These are phyloP conservation scores for Mesoligia furuncula DNA, from an alignment of 2,888 invertebrate genomes.

Conservation along the genomic window DNA sequence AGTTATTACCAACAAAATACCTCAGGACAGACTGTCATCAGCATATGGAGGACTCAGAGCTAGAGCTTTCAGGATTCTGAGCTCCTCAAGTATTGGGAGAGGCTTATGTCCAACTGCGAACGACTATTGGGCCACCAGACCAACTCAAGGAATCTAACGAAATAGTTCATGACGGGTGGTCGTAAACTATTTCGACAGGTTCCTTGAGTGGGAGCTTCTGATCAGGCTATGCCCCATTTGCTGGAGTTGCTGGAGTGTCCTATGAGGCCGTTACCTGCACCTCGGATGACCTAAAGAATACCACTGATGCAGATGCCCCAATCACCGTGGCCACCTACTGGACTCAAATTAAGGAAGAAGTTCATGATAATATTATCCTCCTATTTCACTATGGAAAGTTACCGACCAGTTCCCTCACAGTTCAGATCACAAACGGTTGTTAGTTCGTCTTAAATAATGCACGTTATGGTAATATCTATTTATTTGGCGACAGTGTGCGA, in stretches of 20 bases:
- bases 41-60: neutral
- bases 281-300: neutral
- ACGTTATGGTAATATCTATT: slow-evolving; percentile 63
- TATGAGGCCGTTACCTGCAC: neutral
- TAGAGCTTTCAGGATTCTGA: neutral
- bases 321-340: neutral
- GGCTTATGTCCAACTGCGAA: neutral
- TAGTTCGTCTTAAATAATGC: slow-evolving; percentile 56
- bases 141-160: neutral
- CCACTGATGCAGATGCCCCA: neutral
- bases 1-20: neutral
- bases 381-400: neutral
- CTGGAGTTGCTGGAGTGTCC: neutral
- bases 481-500: slow-evolving; percentile 63
- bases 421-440: slow-evolving; percentile 35
- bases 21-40: neutral
- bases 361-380: neutral
- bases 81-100: neutral
- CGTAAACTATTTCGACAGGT: no score
- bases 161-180: neutral
- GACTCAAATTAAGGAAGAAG: neutral
- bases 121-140: neutral
- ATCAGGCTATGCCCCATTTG: neutral
- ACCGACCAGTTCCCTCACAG: slow-evolving; percentile 34
- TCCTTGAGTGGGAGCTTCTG: neutral